Conservation (phyloP, 2,113 vertebrate genomes). For the Panthera tigris region DNA sequence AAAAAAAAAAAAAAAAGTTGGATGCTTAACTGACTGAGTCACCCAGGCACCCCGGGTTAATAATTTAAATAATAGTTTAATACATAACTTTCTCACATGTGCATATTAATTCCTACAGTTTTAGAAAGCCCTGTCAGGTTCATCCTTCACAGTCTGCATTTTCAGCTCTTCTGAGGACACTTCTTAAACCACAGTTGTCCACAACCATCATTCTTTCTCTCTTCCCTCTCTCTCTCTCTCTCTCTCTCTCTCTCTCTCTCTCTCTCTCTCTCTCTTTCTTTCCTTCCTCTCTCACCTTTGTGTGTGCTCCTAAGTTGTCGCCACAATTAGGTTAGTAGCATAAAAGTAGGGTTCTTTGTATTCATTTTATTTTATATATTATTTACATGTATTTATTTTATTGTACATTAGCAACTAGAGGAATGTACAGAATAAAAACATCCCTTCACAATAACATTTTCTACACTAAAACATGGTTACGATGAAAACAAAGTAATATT, state of each 20-base stretch:
- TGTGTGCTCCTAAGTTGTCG: neutral
- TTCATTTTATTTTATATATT: neutral
- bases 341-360: neutral
- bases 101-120: neutral
- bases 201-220: neutral
- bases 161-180: neutral
- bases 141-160: neutral
- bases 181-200: neutral
- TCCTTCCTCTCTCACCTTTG: neutral
- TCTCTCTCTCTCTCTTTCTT: no score
- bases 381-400: neutral
- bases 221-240: neutral
- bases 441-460: neutral
- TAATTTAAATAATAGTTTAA: neutral
- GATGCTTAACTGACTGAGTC: no score
- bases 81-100: neutral
- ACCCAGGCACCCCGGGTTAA: neutral
- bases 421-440: neutral
- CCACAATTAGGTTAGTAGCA: neutral
- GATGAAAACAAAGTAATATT: neutral
- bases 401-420: neutral
- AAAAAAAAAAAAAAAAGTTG: no score
- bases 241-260: no score
- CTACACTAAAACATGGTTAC: neutral
- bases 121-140: neutral